These are phyloP conservation scores for Scaptomyza graminum DNA, from an alignment of 1,140 invertebrate species.

Conservation along the genomic window DNA sequence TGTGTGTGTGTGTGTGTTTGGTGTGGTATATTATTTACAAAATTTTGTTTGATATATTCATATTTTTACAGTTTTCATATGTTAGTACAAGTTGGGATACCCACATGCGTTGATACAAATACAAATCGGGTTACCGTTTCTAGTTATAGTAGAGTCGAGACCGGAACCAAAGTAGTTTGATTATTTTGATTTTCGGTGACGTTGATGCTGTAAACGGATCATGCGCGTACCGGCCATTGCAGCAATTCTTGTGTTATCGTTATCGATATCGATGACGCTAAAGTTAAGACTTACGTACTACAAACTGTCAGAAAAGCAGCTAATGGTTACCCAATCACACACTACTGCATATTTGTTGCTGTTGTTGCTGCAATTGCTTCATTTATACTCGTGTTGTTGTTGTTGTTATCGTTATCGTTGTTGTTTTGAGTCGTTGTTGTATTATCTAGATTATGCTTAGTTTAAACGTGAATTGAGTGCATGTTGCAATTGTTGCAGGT, in stretches of 20 bases:
- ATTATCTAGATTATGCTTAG: conserved; percentile 19
- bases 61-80: conserved; percentile 14
- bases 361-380: conserved; percentile 1
- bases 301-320: conserved; percentile 31
- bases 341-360: conserved; percentile 8
- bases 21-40: conserved; percentile 60
- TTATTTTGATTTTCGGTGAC: neutral
- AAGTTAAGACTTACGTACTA: conserved; percentile 39
- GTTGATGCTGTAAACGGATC: neutral
- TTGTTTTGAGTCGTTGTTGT: conserved; percentile 6
- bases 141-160: neutral
- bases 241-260: conserved; percentile 4
- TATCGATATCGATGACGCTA: conserved; percentile 23
- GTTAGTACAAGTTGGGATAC: conserved; percentile 36
- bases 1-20: conserved; percentile 31
- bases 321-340: conserved; percentile 30
- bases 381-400: conserved; percentile 2
- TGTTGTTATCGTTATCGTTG: conserved; percentile 4
- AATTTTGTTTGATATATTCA: conserved; percentile 33
- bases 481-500: conserved; percentile 25
- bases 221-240: conserved; percentile 9
- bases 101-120: conserved; percentile 32
- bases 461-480: conserved; percentile 41
- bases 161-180: conserved; percentile 3
- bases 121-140: conserved; percentile 8